phyloP scores from a whole-genome alignment of 2,797 vertebrate species.

The Phataginus tricuspis region DNA sequence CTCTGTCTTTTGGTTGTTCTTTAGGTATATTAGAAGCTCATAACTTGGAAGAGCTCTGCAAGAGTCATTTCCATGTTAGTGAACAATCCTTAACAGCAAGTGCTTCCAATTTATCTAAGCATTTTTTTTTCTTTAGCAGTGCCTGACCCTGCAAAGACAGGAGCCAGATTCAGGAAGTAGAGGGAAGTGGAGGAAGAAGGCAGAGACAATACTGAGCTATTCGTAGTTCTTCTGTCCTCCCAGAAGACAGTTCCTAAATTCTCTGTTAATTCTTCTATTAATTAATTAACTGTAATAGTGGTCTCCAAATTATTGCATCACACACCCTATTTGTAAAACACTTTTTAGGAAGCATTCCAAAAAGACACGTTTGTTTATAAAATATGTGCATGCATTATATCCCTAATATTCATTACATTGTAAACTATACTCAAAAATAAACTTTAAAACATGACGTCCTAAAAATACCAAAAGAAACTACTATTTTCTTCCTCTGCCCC shows the following conservation, averaged over 20 bases:
- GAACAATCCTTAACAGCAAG: neutral
- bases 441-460: neutral
- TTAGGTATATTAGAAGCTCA: neutral
- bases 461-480: neutral
- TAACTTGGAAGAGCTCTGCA: neutral
- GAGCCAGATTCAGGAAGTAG: neutral
- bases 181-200: neutral
- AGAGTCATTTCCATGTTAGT: neutral
- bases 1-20: neutral
- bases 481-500: neutral
- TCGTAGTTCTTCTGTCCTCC: neutral
- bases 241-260: neutral
- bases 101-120: neutral
- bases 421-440: neutral
- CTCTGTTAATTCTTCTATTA: neutral
- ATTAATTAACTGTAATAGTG: neutral
- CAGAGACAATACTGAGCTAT: neutral
- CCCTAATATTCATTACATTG: neutral
- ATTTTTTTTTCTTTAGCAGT: neutral
- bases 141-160: neutral
- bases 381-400: neutral
- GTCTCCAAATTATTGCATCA: neutral
- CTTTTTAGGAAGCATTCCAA: neutral
- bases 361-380: conserved; percentile 15
- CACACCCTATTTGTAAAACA: neutral